Percentiles rank a stretch among this genome's conserved stretches.
These are phyloP conservation scores for Ditylenchus dipsaci DNA, from an alignment of 1,140 invertebrate genomes.

Conservation along the genomic window DNA sequence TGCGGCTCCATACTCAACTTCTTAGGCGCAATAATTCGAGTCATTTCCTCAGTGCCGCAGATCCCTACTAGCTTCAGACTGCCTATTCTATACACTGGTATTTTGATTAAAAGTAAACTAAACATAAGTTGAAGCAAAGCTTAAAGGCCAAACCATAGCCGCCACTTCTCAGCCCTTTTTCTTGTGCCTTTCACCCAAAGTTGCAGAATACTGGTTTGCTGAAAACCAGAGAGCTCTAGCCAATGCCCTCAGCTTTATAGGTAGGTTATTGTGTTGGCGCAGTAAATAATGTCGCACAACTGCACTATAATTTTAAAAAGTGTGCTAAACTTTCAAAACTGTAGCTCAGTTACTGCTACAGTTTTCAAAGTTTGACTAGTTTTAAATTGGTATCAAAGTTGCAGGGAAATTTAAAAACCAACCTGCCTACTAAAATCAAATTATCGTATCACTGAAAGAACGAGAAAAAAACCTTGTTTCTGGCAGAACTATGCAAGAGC, in stretches of 20 bases:
- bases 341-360: too few relatives aligned
- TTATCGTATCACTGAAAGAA: too few relatives aligned
- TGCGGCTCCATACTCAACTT: conserved; percentile 44
- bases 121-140: neutral
- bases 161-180: conserved; percentile 54
- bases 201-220: conserved; percentile 55
- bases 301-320: too few relatives aligned
- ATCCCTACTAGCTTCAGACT: conserved; percentile 30
- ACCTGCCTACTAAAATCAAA: too few relatives aligned
- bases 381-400: neutral
- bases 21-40: conserved; percentile 44
- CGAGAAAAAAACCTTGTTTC: too few relatives aligned
- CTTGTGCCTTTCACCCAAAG: conserved; percentile 54
- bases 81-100: conserved; percentile 44
- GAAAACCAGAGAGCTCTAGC: conserved; percentile 51
- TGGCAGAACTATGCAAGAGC: too few relatives aligned
- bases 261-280: neutral
- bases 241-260: conserved; percentile 51
- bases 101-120: neutral
- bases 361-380: neutral
- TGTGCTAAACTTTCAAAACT: neutral
- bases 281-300: too few relatives aligned
- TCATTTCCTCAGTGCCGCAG: conserved; percentile 48
- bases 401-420: too few relatives aligned
- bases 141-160: conserved; percentile 43